A percentile compares a stretch with the other conserved stretches of the same genome.
Conservation (phyloP, 1,140 invertebrate species). For the Hyposmocoma kahamanoa region DNA sequence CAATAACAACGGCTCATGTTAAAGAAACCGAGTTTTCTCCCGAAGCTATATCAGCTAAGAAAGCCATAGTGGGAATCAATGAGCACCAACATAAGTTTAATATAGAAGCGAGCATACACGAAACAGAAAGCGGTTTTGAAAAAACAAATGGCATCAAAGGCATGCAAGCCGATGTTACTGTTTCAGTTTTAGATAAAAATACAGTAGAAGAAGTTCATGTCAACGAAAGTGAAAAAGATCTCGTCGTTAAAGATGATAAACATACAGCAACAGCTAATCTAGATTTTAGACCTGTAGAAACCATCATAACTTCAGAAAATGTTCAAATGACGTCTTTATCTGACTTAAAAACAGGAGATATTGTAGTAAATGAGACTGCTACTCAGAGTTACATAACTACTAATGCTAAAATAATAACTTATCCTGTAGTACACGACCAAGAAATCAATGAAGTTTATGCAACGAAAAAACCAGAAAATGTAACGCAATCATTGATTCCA, state of each 20-base stretch:
- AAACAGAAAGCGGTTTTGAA: slow-evolving; percentile 70
- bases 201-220: slow-evolving; percentile 55
- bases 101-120: slow-evolving; percentile 73
- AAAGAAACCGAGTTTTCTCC: slow-evolving; percentile 73
- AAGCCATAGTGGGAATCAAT: slow-evolving; percentile 74
- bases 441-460: slow-evolving; percentile 30
- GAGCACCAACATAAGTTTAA: slow-evolving; percentile 76
- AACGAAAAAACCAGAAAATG: slow-evolving; percentile 31
- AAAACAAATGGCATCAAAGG: slow-evolving; percentile 24
- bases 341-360: slow-evolving; percentile 25
- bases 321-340: slow-evolving; percentile 30
- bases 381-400: slow-evolving; percentile 37
- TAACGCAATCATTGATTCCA: slow-evolving; percentile 34
- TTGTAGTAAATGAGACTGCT: slow-evolving; percentile 31
- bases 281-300: slow-evolving; percentile 39
- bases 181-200: slow-evolving; percentile 65
- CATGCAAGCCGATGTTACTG: slow-evolving; percentile 42
- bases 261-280: slow-evolving; percentile 30
- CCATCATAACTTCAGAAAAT: slow-evolving; percentile 43
- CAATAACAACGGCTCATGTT: slow-evolving; percentile 74
- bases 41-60: slow-evolving; percentile 63
- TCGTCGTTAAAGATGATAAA: slow-evolving; percentile 33
- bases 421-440: slow-evolving; percentile 47
- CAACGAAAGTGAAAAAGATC: slow-evolving; percentile 48
- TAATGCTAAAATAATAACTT: slow-evolving; percentile 42